These are phyloP conservation scores for Psephotus haematonotus DNA, from an alignment of 2,113 vertebrate species.

Conservation along the genomic window DNA sequence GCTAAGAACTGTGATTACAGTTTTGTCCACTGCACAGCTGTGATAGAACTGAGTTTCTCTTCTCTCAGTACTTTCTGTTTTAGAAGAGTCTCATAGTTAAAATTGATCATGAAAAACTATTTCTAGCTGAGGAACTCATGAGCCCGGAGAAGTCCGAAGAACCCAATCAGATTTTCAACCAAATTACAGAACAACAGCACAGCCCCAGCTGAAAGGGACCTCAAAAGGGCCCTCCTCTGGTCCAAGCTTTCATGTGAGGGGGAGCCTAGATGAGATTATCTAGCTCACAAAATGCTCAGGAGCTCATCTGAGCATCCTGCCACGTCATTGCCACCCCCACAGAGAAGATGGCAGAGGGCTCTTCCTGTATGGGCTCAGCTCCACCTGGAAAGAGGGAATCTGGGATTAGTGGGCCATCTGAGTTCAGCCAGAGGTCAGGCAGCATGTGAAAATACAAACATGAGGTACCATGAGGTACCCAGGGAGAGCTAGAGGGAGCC, in stretches of 20 bases:
- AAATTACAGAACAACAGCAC: not conserved
- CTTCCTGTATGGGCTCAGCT: not conserved
- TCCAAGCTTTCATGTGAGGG: not conserved
- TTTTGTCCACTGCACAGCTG: not conserved
- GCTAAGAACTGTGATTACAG: not conserved
- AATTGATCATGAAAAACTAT: not conserved
- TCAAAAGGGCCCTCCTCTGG: not conserved
- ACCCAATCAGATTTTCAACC: not conserved
- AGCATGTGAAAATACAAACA: not conserved
- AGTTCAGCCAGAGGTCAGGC: not conserved
- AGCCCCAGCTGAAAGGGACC: not conserved
- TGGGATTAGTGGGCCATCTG: not conserved
- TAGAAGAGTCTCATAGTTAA: not conserved
- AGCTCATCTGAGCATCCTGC: not conserved
- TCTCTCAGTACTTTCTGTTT: not conserved
- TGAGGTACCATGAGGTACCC: no score
- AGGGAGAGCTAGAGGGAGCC: not conserved
- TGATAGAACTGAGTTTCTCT: not conserved
- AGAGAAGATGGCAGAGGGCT: not conserved
- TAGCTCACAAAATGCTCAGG: not conserved
- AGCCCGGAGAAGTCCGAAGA: not conserved
- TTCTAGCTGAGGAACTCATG: not conserved
- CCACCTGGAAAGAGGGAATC: not conserved
- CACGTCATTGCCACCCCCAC: accelerated
- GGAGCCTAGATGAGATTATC: not conserved